Base-by-base conservation (phyloP, 2,888 invertebrate species). In the Apotomis capreana region DNA sequence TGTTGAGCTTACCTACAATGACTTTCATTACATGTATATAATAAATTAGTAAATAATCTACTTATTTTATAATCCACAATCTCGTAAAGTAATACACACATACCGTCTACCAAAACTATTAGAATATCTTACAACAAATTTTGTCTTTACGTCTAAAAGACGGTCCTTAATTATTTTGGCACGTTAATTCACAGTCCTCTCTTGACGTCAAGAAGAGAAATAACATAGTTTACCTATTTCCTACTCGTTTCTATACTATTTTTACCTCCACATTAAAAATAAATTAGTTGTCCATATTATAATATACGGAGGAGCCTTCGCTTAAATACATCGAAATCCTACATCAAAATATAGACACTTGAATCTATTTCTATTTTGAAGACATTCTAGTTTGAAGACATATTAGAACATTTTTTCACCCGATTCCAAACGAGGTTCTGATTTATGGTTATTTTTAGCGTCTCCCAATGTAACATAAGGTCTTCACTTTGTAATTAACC, bases 121-220 rank as follows among this genome's bases (percentile, higher is more conserved):
- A 60, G 46, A 73, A 73, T 57, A 65, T 69, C 52, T 68, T 71
- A 67, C 67, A 71, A 71, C 15, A 67, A 55, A 40, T 62, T 62
- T 57, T 64, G 51, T 46, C 57, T 68, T 69, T 73, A 65, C 77
- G 73, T 70, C 76, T 67, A 67, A 60, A 60, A 70, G 46, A 67
- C 65, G 61, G 79, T 82, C 78, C 71, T 76, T 78, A 81, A 75
- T 82, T 79, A 73, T 75, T 88, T 89, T 89, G 89, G 88, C 88
- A 88, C 88, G 79, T 85, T 74, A 81, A 86, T 85, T 86, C 87
- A 85, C 85, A 81, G 79, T 82, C 76, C 78, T 79, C 82, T 82
- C 81, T 77, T 72, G 70, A 54, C 46, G 64, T 62, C 67, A 76
- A 74, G 76, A 68, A 77, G 73, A 74, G 74, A 68, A 73, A 68